Evolutionary conservation across 37 sponge, comb jelly and placozoan species (phyloP).

Genomic region (Hormiphora californensis): DNA sequence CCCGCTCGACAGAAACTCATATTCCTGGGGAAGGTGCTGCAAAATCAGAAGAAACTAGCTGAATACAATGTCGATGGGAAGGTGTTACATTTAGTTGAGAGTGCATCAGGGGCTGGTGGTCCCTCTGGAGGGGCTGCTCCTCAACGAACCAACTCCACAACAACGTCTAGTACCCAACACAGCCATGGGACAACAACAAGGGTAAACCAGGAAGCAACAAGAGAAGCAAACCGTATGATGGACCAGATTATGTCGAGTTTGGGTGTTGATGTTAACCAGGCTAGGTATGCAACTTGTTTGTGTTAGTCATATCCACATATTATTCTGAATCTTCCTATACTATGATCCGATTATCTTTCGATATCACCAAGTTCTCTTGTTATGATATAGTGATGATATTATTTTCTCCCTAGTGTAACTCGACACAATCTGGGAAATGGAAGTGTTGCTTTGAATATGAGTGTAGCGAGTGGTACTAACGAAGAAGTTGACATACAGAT

Average conservation of each 20-base stretch:
- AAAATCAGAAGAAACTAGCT: slow-evolving; percentile 7
- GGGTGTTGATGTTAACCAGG: slow-evolving; percentile 33
- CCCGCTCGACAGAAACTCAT: slow-evolving; percentile 24
- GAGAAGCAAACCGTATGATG: slow-evolving; percentile 36
- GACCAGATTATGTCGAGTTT: slow-evolving; percentile 39
- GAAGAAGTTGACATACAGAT: slow-evolving; percentile 26
- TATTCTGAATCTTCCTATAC: too few relatives aligned
- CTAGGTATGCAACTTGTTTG: not conserved
- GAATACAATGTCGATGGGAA: slow-evolving; percentile 54
- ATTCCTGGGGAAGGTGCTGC: slow-evolving; percentile 24
- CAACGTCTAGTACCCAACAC: not conserved
- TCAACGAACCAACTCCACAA: not conserved
- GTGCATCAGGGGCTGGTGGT: not conserved
- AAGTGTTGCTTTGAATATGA: not conserved
- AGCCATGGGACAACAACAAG: too few relatives aligned
- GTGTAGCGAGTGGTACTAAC: not conserved
- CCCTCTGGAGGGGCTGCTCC: not conserved
- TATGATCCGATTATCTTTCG: too few relatives aligned
- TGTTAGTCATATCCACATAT: too few relatives aligned
- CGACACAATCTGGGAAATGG: slow-evolving; percentile 31
- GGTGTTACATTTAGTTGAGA: slow-evolving; percentile 25
- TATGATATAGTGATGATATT: not conserved
- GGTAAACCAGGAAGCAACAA: too few relatives aligned
- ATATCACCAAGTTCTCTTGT: not conserved
- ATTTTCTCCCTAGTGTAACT: slow-evolving; percentile 6